Conservation (phyloP, 2,113 vertebrate species). For the Mystacornis crossleyi region DNA sequence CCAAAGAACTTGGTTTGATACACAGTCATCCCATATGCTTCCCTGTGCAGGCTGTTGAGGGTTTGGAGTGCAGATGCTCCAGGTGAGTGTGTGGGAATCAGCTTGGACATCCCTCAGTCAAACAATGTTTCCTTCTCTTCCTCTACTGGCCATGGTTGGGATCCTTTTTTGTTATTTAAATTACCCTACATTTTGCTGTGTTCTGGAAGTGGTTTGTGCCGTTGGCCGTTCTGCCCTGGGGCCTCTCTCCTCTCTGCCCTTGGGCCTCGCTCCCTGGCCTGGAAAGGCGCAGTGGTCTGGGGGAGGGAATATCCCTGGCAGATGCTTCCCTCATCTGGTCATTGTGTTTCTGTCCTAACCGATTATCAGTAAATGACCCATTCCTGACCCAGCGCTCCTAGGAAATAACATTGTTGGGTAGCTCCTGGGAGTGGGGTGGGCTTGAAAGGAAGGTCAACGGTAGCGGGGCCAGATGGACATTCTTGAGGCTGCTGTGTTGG, state of each 20-base stretch:
- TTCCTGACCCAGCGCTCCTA: constrained; percentile 43
- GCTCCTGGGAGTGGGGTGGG: neutral
- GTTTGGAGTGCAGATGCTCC: neutral
- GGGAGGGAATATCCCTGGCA: constrained; percentile 26
- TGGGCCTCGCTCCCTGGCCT: neutral
- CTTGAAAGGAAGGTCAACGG: neutral
- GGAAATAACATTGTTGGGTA: neutral
- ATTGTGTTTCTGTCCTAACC: constrained; percentile 46
- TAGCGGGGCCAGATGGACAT: neutral
- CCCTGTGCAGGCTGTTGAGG: neutral
- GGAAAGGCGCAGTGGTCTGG: neutral
- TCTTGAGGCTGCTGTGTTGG: neutral
- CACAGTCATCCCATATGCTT: fast-evolving
- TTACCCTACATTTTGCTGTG: neutral
- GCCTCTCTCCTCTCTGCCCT: neutral
- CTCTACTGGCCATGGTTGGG: neutral
- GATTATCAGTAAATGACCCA: constrained; percentile 59
- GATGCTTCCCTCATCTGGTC: constrained; percentile 58
- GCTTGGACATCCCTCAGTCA: neutral
- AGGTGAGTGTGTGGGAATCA: neutral
- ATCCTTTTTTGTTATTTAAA: constrained; percentile 28
- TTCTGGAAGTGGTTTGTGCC: neutral
- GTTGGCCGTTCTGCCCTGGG: neutral
- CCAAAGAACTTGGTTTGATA: neutral
- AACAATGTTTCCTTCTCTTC: neutral